phyloP scores from a whole-genome alignment of 2,113 vertebrate genomes.

The Microcebus lehilahytsara region DNA sequence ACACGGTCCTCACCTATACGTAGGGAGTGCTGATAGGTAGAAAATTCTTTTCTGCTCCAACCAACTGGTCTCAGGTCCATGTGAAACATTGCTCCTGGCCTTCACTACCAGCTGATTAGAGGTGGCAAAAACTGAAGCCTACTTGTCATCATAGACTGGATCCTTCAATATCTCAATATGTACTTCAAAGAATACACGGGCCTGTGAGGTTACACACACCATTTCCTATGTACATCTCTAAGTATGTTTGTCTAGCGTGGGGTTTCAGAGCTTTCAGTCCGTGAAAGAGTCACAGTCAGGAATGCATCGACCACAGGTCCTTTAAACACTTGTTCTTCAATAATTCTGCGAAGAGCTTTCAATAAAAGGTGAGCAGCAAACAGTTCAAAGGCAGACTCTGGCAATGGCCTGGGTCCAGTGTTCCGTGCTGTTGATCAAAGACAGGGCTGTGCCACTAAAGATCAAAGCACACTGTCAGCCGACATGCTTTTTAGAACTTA shows the following conservation, averaged over 20 bases:
- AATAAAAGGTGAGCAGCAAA: neutral
- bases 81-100: neutral
- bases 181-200: neutral
- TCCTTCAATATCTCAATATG: neutral
- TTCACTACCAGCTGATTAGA: neutral
- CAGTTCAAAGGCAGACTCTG: neutral
- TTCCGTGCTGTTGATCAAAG: constrained; percentile 11
- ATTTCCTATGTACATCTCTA: neutral
- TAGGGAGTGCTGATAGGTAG: neutral
- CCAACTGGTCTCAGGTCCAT: neutral
- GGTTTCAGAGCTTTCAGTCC: neutral
- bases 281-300: neutral
- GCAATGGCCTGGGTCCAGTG: neutral
- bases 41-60: neutral
- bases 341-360: constrained; percentile 40
- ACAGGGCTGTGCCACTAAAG: neutral
- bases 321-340: neutral
- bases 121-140: neutral
- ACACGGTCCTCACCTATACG: no score
- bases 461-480: neutral
- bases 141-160: neutral
- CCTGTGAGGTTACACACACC: neutral
- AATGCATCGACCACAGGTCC: neutral
- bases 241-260: neutral
- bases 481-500: neutral